Percentiles rank a stretch among this genome's conserved stretches.
Evolutionary conservation across 1,140 invertebrate genomes (phyloP).

Genomic region (Drosophila arawakana): DNA sequence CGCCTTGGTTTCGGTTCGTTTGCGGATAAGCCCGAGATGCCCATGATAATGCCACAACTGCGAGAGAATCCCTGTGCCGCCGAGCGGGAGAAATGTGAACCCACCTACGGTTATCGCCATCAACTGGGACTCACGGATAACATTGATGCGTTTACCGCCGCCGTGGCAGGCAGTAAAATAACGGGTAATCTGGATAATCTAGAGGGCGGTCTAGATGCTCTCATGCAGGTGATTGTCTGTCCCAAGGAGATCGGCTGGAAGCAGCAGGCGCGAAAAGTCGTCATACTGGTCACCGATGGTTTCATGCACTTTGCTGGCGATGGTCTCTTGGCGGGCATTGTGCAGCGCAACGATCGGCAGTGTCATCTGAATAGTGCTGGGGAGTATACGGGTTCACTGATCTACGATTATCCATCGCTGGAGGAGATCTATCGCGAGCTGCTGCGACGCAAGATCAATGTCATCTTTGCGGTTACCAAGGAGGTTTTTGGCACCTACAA

Average conservation of each 20-base stretch:
- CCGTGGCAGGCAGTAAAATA: conserved; percentile 88
- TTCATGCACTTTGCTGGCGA: conserved; percentile 88
- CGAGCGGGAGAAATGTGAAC: conserved; percentile 85
- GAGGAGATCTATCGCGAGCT: conserved; percentile 87
- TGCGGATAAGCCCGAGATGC: conserved; percentile 93
- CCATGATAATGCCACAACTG: conserved; percentile 87
- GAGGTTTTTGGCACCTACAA: conserved; percentile 86
- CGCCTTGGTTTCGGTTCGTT: conserved; percentile 93
- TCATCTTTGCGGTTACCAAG: conserved; percentile 87
- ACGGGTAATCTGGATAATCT: conserved; percentile 99
- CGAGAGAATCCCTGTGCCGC: conserved; percentile 86
- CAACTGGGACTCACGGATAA: conserved; percentile 88
- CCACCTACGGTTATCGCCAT: conserved; percentile 90
- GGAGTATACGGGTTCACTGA: conserved; percentile 85
- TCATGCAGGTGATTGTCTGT: conserved; percentile 99
- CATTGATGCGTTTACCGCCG: conserved; percentile 85
- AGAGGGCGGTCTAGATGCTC: conserved; percentile 98
- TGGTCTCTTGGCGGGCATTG: conserved; percentile 85
- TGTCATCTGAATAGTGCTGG: conserved; percentile 86
- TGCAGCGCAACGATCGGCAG: conserved; percentile 85
- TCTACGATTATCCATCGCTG: conserved; percentile 88
- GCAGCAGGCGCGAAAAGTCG: conserved; percentile 86
- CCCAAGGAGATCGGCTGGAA: conserved; percentile 88
- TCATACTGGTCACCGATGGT: conserved; percentile 88
- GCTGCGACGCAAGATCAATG: conserved; percentile 86